Evolutionary conservation across 2,113 vertebrate genomes (phyloP).

Genomic region (Gasterosteus aculeatus): DNA sequence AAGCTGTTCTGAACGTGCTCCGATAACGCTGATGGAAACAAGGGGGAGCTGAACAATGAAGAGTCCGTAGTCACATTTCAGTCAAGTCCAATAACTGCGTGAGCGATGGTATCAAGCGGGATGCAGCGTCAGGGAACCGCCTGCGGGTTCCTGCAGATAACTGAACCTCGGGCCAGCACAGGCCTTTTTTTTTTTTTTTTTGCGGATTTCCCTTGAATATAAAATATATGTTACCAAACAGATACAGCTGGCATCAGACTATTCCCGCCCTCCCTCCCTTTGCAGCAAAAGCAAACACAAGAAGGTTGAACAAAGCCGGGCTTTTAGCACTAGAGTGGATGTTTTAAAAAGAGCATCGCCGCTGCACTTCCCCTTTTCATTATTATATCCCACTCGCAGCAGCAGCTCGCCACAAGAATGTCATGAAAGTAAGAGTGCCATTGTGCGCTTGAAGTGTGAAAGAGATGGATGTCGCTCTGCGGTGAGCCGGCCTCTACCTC

Average conservation of each 20-base stretch:
- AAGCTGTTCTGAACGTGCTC: constrained; percentile 15
- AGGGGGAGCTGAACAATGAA: constrained; percentile 3
- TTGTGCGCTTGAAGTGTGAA: too few relatives aligned
- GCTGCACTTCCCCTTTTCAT: neutral
- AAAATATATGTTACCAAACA: neutral
- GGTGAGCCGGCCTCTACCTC: too few relatives aligned
- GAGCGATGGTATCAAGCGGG: constrained; percentile 8
- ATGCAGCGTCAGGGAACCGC: neutral
- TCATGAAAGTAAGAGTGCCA: neutral
- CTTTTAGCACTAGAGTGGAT: neutral
- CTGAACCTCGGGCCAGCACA: neutral
- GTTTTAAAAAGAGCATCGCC: constrained; percentile 6
- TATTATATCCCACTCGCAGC: neutral
- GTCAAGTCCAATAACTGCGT: constrained; percentile 12
- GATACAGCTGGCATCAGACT: constrained; percentile 1
- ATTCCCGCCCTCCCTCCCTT: neutral
- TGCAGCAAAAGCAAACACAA: constrained; percentile 18
- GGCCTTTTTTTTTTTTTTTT: neutral
- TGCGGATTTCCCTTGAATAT: neutral
- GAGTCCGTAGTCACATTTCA: neutral
- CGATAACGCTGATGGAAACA: neutral
- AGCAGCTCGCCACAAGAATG: neutral
- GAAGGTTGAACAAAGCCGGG: constrained; percentile 2
- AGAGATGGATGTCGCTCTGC: too few relatives aligned
- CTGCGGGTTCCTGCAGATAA: constrained; percentile 9